Conservation (phyloP, 2,113 vertebrate genomes). For the Brachypteracias leptosomus region DNA sequence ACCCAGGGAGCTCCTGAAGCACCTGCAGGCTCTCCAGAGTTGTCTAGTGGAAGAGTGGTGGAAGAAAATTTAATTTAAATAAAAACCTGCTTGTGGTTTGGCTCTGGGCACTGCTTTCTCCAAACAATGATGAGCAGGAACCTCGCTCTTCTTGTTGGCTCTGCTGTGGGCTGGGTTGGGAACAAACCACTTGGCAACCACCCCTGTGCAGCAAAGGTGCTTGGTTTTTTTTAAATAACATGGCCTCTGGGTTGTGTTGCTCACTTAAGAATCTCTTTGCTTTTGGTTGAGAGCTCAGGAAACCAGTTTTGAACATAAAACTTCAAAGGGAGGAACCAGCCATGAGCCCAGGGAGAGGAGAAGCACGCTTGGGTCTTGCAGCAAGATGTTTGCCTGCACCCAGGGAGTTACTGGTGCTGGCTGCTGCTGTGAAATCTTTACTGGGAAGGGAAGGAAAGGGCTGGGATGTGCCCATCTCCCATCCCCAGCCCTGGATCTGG, state of each 20-base stretch:
- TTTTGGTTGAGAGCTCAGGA: neutral
- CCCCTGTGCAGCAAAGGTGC: neutral
- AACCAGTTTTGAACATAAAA: neutral
- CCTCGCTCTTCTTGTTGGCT: accelerated
- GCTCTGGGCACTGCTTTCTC: neutral
- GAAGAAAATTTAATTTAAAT: neutral
- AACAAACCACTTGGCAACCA: neutral
- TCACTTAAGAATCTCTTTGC: neutral
- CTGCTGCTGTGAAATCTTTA: neutral
- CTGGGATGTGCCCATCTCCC: neutral
- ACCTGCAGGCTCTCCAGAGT: neutral
- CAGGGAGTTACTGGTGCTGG: neutral
- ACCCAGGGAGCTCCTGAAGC: neutral
- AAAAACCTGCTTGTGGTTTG: neutral
- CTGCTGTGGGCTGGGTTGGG: neutral
- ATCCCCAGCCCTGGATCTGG: neutral
- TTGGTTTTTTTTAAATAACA: neutral
- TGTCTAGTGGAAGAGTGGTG: neutral
- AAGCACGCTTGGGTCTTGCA: accelerated
- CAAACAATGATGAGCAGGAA: accelerated
- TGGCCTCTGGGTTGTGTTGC: accelerated
- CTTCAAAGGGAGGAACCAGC: neutral
- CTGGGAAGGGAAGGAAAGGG: neutral
- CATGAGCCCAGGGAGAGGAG: accelerated
- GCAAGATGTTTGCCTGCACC: neutral